phyloP scores from a whole-genome alignment of 1,140 invertebrate genomes.

The Mactra quadrangularis region DNA sequence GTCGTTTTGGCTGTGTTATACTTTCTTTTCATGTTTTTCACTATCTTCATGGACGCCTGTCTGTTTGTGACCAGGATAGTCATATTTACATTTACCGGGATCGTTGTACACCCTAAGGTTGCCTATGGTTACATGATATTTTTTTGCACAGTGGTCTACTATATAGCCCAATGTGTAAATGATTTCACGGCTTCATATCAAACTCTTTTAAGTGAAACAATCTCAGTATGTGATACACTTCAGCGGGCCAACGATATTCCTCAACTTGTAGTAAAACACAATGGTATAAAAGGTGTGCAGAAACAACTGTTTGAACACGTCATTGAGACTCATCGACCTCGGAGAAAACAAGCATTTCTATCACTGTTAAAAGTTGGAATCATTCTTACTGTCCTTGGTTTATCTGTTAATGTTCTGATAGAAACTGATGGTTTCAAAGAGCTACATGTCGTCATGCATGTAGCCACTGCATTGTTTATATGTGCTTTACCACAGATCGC shows the following conservation, averaged over 20 bases:
- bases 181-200: slow-evolving; percentile 20
- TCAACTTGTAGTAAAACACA: not conserved
- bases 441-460: slow-evolving; percentile 47
- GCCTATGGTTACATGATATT: slow-evolving; percentile 47
- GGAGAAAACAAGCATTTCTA: slow-evolving; percentile 29
- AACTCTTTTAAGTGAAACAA: slow-evolving; percentile 7
- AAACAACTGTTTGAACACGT: slow-evolving; percentile 36
- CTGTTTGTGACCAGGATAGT: slow-evolving; percentile 23
- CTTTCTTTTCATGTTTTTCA: slow-evolving; percentile 50
- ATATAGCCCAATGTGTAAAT: slow-evolving; percentile 22
- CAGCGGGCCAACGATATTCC: not conserved
- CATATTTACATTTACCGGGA: slow-evolving; percentile 44
- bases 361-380: slow-evolving; percentile 20
- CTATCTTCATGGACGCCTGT: slow-evolving; percentile 44
- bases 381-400: slow-evolving; percentile 20
- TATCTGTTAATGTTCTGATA: slow-evolving; percentile 27
- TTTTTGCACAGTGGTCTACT: slow-evolving; percentile 31
- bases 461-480: slow-evolving; percentile 32
- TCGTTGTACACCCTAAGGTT: slow-evolving; percentile 39
- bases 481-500: slow-evolving; percentile 44
- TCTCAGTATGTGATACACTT: slow-evolving; percentile 1
- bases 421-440: slow-evolving; percentile 34
- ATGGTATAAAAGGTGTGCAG: slow-evolving; percentile 1
- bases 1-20: slow-evolving; percentile 30
- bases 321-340: slow-evolving; percentile 37